Evolutionary conservation across 2,113 vertebrate species (phyloP), one percentile per base, ranked within the genome.

Genomic region (Mobula birostris): DNA sequence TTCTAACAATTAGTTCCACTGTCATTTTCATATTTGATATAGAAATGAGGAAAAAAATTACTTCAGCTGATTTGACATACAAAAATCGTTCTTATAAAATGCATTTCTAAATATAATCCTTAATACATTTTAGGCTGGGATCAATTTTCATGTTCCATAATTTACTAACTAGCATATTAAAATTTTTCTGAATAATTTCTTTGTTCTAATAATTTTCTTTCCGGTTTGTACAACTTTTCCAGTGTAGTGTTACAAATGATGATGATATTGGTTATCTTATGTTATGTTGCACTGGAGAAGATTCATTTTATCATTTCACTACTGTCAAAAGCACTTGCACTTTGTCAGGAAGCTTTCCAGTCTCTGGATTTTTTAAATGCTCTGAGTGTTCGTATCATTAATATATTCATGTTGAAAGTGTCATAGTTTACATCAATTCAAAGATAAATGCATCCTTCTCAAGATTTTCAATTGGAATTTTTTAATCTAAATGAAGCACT

Each of bases 401-500:
- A 66, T 17, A 90, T 66, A 90, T 90, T 90, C 85, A 68, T 90
- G 61, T 90, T 15, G 85, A 66, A 90, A 66, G 61, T 90, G 85
- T 32, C 29, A 66, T 90, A 29, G 66, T n/a, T 66, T 90, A 32
- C 66, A 90, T 36, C n/a, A 79, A 15, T 90, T 90, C 61, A 66
- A 90, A 32, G 29, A 66, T 66, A 90, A 90, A 90, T 90, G 32
- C 63, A 36, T 68, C n/a, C 66, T n/a, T 32, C 85, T 90, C 85
- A 66, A 68, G n/a, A 90, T 66, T 36, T 63, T 90, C 61, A 90
- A 32, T 68, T 90, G n/a, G 14, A 90, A 66, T 29, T 15, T 63
- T 63, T 48, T 66, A 15, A 63, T 17, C n/a, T 66, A 66, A 66
- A 32, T 90, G n/a, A 90, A 66, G 61, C n/a, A 19, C 61, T 66